A percentile compares a stretch with the other conserved stretches of the same genome.
Evolutionary conservation across 2,113 vertebrate species (phyloP).

Genomic region (Azemiops feae): DNA sequence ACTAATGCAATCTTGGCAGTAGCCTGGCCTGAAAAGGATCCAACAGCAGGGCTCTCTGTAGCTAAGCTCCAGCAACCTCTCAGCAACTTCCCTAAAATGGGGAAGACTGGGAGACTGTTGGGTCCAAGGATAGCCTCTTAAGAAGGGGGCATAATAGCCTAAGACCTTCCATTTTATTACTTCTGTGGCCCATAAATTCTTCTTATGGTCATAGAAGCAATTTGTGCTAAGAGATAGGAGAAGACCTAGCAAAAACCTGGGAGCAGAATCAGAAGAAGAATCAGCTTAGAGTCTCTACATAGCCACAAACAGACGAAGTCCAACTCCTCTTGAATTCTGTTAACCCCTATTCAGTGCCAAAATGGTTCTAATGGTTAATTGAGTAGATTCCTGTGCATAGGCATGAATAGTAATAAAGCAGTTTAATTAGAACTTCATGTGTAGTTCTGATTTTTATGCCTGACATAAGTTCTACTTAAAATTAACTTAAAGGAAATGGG

Average conservation of each 20-base stretch:
- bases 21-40: neutral
- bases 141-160: neutral
- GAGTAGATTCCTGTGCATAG: too few species aligned
- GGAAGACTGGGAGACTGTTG: neutral
- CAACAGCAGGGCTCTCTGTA: neutral
- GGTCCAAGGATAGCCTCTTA: neutral
- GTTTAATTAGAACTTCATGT: too few species aligned
- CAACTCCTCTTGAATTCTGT: too few species aligned
- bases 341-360: too few species aligned
- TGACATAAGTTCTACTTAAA: neutral
- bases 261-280: neutral
- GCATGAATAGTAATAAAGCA: too few species aligned
- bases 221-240: neutral
- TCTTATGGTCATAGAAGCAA: rapidly evolving
- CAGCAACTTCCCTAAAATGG: neutral
- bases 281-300: neutral
- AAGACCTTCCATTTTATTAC: slow-evolving; percentile 9
- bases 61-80: neutral
- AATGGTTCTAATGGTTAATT: too few species aligned
- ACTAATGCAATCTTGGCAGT: neutral
- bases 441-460: too few species aligned
- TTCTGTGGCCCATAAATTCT: neutral
- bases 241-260: neutral
- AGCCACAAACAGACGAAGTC: too few species aligned
- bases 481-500: neutral